These are phyloP conservation scores for Charina bottae DNA, from an alignment of 2,113 vertebrate genomes.

Conservation along the genomic window DNA sequence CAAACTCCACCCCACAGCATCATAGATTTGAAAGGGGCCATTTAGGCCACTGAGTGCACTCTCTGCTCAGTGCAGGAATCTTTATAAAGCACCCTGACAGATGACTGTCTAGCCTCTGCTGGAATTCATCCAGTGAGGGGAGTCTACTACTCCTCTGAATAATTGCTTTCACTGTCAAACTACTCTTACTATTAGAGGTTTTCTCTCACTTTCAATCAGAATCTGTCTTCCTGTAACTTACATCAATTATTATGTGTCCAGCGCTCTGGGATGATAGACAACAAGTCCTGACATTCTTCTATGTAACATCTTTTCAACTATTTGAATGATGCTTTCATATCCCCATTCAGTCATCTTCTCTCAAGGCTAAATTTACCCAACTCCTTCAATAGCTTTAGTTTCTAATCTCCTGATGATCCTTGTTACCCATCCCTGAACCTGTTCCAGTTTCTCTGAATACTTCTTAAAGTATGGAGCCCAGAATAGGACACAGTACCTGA, in stretches of 20 bases:
- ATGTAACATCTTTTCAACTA: neutral
- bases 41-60: neutral
- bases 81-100: neutral
- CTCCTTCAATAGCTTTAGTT: neutral
- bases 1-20: neutral
- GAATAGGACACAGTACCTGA: no score
- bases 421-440: no score
- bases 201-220: neutral
- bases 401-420: neutral
- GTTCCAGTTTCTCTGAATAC: neutral
- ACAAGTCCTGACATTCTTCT: neutral
- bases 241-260: neutral
- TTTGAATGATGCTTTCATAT: neutral
- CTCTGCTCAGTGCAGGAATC: neutral
- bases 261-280: neutral
- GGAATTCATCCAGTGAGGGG: neutral
- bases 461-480: neutral
- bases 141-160: neutral
- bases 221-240: neutral
- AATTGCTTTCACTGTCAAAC: neutral
- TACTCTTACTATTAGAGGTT: neutral
- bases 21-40: neutral
- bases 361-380: neutral
- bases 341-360: neutral
- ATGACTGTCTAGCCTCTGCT: neutral